Conservation (phyloP, 2,113 vertebrate genomes). For the Ophthalmolycus amberensis region DNA sequence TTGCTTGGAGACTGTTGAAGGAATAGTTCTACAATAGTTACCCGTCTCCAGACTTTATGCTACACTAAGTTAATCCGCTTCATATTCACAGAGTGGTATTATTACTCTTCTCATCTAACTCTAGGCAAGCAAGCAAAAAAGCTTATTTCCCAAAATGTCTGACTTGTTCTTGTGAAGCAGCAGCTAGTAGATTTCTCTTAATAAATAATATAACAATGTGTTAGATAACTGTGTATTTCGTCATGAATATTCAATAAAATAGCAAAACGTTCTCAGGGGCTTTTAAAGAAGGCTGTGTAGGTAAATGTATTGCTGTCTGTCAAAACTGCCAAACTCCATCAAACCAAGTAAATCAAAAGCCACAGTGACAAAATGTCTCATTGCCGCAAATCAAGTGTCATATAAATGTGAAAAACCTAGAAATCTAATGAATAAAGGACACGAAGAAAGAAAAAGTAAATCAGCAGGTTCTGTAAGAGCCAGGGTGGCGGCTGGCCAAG, state of each 20-base stretch:
- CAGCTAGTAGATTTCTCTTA: not conserved
- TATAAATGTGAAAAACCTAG: not conserved
- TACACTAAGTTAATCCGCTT: not conserved
- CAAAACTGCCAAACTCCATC: conserved; percentile 6
- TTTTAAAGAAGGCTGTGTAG: not conserved
- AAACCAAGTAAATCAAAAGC: not conserved
- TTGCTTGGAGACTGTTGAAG: not conserved
- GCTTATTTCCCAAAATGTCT: not conserved
- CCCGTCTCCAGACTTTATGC: not conserved
- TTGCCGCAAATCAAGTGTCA: not conserved
- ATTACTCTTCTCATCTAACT: not conserved
- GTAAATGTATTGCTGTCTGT: too few species aligned
- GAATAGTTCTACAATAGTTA: not conserved
- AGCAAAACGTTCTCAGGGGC: not conserved
- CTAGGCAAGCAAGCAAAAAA: not conserved
- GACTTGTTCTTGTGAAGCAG: not conserved
- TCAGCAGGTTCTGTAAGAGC: not conserved
- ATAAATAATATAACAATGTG: not conserved
- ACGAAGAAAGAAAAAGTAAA: not conserved
- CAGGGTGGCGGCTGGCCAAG: not conserved
- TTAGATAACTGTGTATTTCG: not conserved
- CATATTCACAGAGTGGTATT: not conserved
- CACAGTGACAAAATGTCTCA: not conserved
- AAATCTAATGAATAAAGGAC: not conserved
- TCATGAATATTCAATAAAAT: not conserved